These are phyloP conservation scores for Furcifer pardalis DNA, from an alignment of 2,797 vertebrate species.

Conservation along the genomic window DNA sequence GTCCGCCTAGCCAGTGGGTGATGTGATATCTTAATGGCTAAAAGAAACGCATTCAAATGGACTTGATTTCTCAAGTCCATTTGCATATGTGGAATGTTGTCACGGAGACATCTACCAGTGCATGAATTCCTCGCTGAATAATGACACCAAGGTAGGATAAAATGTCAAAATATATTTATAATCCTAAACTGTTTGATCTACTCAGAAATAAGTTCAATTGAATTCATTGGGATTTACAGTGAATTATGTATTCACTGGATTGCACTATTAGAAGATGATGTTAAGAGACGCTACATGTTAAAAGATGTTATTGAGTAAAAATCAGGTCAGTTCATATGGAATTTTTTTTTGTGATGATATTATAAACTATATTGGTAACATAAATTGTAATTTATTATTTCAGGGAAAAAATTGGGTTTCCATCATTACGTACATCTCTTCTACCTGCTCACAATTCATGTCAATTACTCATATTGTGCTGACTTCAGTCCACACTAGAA, in stretches of 20 bases:
- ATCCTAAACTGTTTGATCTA: background rate
- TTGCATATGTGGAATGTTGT: no score
- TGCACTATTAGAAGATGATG: background rate
- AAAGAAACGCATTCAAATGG: no score
- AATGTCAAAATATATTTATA: background rate
- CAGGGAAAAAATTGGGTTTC: background rate
- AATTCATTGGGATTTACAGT: background rate
- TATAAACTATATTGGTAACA: background rate
- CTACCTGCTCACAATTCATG: background rate
- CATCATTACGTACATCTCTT: background rate
- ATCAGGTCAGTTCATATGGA: background rate
- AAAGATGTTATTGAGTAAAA: background rate
- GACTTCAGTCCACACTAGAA: background rate
- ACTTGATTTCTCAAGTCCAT: no score
- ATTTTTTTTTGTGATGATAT: background rate
- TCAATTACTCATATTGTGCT: background rate
- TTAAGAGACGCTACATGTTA: background rate
- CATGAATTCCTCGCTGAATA: no score
- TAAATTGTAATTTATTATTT: background rate
- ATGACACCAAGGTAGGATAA: no score
- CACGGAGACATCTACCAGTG: no score
- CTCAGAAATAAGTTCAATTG: background rate
- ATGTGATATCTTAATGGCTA: no score
- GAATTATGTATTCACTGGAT: background rate
- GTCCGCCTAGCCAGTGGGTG: no score